phyloP scores from a whole-genome alignment of 2,888 invertebrate genomes.

The Aphidoletes aphidimyza region DNA sequence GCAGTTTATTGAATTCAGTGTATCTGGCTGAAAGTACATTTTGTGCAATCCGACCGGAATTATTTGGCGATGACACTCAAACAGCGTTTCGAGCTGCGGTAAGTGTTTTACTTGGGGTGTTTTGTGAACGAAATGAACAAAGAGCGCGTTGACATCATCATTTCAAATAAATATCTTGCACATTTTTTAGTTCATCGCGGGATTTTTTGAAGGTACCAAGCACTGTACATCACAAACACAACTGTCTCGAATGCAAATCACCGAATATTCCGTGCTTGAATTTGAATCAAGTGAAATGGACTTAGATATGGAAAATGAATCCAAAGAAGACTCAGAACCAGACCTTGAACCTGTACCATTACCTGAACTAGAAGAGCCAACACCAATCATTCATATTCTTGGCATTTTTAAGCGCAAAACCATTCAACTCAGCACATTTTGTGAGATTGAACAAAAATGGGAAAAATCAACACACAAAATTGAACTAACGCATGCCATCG shows the following conservation, averaged over 20 bases:
- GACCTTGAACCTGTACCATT: not conserved
- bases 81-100: not conserved
- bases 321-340: not conserved
- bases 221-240: not conserved
- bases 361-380: not conserved
- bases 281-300: not conserved
- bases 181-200: conserved; percentile 18
- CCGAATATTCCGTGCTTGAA: not conserved
- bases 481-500: conserved; percentile 10
- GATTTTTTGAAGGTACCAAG: not conserved
- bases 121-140: no score
- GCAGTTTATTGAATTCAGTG: conserved; percentile 22
- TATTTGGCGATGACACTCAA: not conserved
- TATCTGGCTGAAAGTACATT: not conserved
- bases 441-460: conserved; percentile 48
- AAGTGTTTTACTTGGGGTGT: no score
- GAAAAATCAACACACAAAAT: not conserved
- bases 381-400: not conserved
- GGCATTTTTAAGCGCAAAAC: not conserved
- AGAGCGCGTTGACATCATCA: no score
- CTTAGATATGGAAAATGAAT: not conserved
- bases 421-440: conserved; percentile 31
- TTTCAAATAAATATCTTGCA: not conserved
- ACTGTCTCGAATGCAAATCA: not conserved
- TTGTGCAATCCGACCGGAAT: not conserved